Conservation (phyloP, 2,888 invertebrate species). For the Thumatha senex region DNA sequence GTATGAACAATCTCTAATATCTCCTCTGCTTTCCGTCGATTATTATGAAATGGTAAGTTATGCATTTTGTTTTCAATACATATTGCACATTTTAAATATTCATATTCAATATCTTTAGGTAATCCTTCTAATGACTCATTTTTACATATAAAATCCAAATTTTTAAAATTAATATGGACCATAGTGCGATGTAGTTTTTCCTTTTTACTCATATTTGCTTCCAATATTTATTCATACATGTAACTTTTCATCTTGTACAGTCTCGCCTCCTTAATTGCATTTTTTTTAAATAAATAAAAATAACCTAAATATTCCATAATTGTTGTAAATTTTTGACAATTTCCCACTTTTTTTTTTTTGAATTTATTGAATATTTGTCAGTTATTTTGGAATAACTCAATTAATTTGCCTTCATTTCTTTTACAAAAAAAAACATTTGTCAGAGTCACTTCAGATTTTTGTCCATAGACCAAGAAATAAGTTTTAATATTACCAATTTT, state of each 20-base stretch:
- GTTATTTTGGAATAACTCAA: not conserved
- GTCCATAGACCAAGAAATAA: not conserved
- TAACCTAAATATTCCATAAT: not conserved
- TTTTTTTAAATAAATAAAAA: no score
- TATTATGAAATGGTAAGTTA: conserved; percentile 2
- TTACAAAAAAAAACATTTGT: not conserved
- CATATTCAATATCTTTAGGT: not conserved
- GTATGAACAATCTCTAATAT: conserved; percentile 4
- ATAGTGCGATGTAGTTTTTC: not conserved
- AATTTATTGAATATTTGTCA: not conserved
- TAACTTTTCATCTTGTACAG: not conserved
- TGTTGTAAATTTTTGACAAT: not conserved
- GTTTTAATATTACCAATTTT: not conserved
- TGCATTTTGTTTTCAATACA: not conserved
- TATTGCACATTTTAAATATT: not conserved
- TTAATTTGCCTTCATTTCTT: not conserved
- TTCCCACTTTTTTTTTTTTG: not conserved
- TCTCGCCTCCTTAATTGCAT: not conserved
- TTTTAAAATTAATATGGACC: not conserved
- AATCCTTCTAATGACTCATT: not conserved
- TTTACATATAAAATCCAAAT: not conserved
- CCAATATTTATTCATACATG: not conserved
- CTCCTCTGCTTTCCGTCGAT: not conserved
- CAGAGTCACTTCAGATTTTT: not conserved
- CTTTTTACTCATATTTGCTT: not conserved